Evolutionary conservation across 2,797 vertebrate species (phyloP).

Genomic region (Alosa sapidissima): DNA sequence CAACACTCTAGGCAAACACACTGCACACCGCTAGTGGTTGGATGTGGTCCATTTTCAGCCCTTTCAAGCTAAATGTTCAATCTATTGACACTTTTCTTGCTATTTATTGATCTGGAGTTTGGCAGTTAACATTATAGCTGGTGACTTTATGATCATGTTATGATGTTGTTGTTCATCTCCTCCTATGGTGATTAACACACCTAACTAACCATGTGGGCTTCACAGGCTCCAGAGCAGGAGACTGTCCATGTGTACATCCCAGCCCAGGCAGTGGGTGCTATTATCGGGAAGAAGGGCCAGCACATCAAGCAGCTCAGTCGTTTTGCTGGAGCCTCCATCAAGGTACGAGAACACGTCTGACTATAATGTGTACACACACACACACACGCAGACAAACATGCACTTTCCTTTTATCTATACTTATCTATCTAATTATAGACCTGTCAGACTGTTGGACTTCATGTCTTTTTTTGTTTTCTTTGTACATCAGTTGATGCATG

Average conservation of each 20-base stretch:
- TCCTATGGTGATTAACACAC: not conserved
- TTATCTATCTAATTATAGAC: not conserved
- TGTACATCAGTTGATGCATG: not conserved
- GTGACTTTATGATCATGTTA: not conserved
- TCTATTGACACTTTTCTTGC: not conserved
- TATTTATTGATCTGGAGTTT: no score
- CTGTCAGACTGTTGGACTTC: not conserved
- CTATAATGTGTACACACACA: not conserved
- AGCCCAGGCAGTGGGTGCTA: constrained; percentile 91
- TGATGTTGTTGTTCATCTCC: no score
- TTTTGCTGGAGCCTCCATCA: constrained; percentile 94
- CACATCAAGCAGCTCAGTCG: constrained; percentile 97
- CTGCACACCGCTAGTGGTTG: not conserved
- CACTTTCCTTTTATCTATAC: not conserved
- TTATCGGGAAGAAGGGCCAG: constrained; percentile 96
- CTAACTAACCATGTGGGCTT: not conserved
- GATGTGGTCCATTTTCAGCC: not conserved
- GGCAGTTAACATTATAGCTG: not conserved
- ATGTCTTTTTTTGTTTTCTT: not conserved
- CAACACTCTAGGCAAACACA: not conserved
- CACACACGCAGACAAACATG: not conserved
- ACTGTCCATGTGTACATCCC: constrained; percentile 95
- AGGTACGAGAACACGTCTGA: constrained; percentile 69
- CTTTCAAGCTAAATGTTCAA: not conserved
- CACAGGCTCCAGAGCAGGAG: constrained; percentile 90